Base-by-base conservation (phyloP, 2,797 vertebrate species). In the Macropodus opercularis region DNA sequence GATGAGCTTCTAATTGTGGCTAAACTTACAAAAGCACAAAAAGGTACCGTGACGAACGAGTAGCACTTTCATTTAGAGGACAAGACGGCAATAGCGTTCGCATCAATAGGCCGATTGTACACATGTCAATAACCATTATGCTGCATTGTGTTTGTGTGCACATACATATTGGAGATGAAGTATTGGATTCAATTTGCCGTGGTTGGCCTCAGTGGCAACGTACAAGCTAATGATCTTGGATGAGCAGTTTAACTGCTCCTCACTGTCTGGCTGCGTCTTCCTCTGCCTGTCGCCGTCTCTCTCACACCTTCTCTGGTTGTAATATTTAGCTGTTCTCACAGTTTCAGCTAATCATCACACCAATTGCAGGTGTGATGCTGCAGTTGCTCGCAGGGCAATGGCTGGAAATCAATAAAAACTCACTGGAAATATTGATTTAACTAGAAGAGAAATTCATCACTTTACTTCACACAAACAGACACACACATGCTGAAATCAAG, bases 161-260 rank as follows among this genome's bases (percentile, higher is more conserved):
- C n/a, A 15, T 12, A 11, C 39, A 39, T 36, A 32, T 69, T 51
- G 55, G n/a, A 61, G 18, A 47, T 29, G 24, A 69, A 17, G 26
- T 58, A 72, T 52, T 62, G 71, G 34, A 69, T 63, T 79, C 34
- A 26, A 38, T 61, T 81, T 49, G 64, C 47, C 43, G 40, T 13
- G 10, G 34, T 36, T 22, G 22, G 52, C 14, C 63, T 67, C 60
- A 13, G 34, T 12, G 44, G 55, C 48, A 39, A 35, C 1, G 11
- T 3, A n/a, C 14, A 18, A 49, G 31, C 40, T 70, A 57, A 70
- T 43, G 42, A 70, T 42, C 29, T 21, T 51, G 14, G 17, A 23
- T 57, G 21, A 38, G 23, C 12, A 13, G 4, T 22, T 4, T 23
- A 9, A 29, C 18, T 38, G 38, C 15, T 23, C 11, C 63, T 49